Evolutionary conservation across 2,113 vertebrate genomes (phyloP), one percentile per base, ranked within the genome.

Genomic region (Emydura subglobosa): DNA sequence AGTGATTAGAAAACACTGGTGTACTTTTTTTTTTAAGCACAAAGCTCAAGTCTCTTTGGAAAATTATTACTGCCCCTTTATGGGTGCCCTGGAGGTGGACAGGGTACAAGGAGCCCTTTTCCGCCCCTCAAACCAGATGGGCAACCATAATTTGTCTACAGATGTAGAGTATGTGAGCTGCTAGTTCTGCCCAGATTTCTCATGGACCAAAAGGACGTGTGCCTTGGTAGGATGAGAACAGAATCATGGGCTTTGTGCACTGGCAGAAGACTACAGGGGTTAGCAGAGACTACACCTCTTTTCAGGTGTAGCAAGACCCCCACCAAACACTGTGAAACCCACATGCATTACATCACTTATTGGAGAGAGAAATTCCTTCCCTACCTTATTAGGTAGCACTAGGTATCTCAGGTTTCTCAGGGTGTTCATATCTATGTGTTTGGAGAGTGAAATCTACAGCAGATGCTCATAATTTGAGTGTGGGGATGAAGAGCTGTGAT

Each of bases 1-100:
- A 95, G 68, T 94, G 88, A 96, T 94, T 96, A 92, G 88, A 91
- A 97, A 94, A 90, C 78, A 72, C 42, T 16, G 16, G 27, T 34
- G 29, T 16, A 12, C 27, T 86, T 51, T 51, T 53, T 53, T 7
- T 89, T 93, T 90, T 79, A 92, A 90, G 44, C 54, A 79, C 29
- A 34, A 78, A 88, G 79, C 14, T 59, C 4, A 0, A 89, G 96
- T 92, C 51, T 91, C 53, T 85, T 85, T 89, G 76, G 10, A 68
- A 89, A 85, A 78, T 88, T 89, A 47, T 86, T 34, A 4, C n/a
- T 87, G 29, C 3, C 7, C 19, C 5, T 83, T 90, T 87, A 57
- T 88, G 22, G 29, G 65, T 57, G 85, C 10, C 2, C 65, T 47
- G 82, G n/a, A 1, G 1, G 84, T 53, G 10, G 21, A 89, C n/a